Evolutionary conservation across 2,113 vertebrate genomes (phyloP), one percentile per base, ranked within the genome.

Genomic region (Pyrgilauda ruficollis): DNA sequence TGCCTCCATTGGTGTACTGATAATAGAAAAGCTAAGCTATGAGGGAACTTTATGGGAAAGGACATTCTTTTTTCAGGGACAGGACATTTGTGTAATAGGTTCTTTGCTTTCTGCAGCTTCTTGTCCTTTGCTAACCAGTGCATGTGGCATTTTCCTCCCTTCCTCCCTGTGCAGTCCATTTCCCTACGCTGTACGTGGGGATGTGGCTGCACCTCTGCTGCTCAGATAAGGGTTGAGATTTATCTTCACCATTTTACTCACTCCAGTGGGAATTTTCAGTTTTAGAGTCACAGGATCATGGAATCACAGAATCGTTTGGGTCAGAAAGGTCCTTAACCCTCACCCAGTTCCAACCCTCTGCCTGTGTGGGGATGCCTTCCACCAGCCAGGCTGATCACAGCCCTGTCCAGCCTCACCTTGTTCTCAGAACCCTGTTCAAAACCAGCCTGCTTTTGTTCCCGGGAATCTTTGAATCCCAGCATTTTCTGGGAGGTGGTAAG

Each of bases 121-220:
- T 35, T 10, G 6, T 39, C 4, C 33, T 41, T 52, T 13, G 72
- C 30, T 79, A 26, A 31, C 18, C 9, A 5, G 21, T 5, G 27
- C 26, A 20, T 28, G 4, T 1, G 39, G 10, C 2, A 0, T 55
- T 72, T 49, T 31, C 12, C 24, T 47, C 49, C 82, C 49, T 64
- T 3, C 11, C 21, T 16, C 7, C n/a, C 24, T 7, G 4, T 24
- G 17, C 69, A 44, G 43, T 39, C 39, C 31, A 24, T 33, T 62
- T 31, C 43, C 47, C 41, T 66, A 55, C 10, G 10, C 5, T 0
- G 20, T 6, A 0, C 9, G 0, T 1, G 31, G 31, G 52, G 27
- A 14, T 26, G 49, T 4, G 6, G 53, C 23, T 27, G n/a, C 28
- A 10, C 9, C 2, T 4, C 5, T 10, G 31, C 61, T 59, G 66